Percentiles rank a stretch among this genome's conserved stretches.
Evolutionary conservation across 2,113 vertebrate genomes (phyloP).

Genomic region (Myotis yumanensis): DNA sequence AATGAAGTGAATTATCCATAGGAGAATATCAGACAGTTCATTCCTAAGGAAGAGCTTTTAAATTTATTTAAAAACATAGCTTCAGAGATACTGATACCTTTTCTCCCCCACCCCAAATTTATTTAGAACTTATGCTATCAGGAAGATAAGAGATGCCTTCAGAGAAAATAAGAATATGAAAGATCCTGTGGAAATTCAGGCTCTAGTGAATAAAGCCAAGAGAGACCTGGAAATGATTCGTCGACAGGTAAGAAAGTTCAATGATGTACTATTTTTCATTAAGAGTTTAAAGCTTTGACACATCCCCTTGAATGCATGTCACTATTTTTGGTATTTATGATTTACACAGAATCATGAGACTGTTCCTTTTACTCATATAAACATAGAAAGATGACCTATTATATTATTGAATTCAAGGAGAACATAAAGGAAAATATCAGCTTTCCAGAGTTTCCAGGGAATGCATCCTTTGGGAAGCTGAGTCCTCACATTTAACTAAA

Average conservation of each 20-base stretch:
- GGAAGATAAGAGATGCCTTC: constrained; percentile 94
- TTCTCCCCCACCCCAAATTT: constrained; percentile 45
- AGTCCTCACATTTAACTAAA: background rate
- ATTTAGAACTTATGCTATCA: constrained; percentile 92
- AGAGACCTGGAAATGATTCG: constrained; percentile 88
- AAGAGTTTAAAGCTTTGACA: background rate
- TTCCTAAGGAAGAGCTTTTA: constrained; percentile 11
- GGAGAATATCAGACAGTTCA: constrained; percentile 6
- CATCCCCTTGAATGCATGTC: background rate
- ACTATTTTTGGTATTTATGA: constrained; percentile 14
- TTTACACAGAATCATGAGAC: background rate
- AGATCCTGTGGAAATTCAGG: constrained; percentile 87
- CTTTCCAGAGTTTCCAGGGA: background rate
- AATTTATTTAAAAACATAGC: constrained; percentile 17
- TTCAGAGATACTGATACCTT: constrained; percentile 10
- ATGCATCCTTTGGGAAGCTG: background rate
- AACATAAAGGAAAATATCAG: background rate
- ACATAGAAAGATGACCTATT: background rate
- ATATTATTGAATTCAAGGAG: background rate
- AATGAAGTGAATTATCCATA: constrained; percentile 21
- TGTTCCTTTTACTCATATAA: background rate
- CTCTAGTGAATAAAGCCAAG: constrained; percentile 88
- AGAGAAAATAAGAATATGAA: constrained; percentile 89
- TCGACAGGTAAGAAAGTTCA: constrained; percentile 89
- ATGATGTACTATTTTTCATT: background rate